Evolutionary conservation across 2,797 vertebrate species (phyloP), one percentile per base, ranked within the genome.

Genomic region (Pelobates cultripes): DNA sequence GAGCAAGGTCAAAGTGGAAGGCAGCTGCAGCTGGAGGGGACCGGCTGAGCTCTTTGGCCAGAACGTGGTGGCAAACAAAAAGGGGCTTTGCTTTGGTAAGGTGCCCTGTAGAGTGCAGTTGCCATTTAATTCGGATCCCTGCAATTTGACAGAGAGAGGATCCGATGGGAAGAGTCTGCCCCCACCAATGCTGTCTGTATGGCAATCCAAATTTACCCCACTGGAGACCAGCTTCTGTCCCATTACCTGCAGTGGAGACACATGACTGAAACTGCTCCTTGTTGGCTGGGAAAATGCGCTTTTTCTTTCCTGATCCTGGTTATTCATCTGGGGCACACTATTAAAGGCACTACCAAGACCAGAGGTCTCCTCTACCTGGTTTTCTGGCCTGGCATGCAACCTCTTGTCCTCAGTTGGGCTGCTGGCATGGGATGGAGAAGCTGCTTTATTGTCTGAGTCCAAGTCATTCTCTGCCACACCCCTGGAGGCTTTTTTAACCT

Each of bases 281-380:
- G 95, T 91, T 0, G 97, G 97, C 88, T 98, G 97, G 75, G 96
- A 97, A 90, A 98, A 98, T 83, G 97, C 96, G 88, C 97, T 98
- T 81, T 98, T 98, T 74, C 97, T 91, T 86, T 97, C 96, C 85
- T 92, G 89, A 0, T 87, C 17, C 6, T 78, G 84, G 0, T 93
- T 93, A 91, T 94, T 90, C 44, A 94, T 87, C 88, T 96, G 95
- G 84, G 92, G 83, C 43, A 98, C 95, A 0, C 94, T 95, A 51
- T 94, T 96, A 89, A 98, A 98, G 5, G 96, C 96, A 81, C 97
- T 97, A 80, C 90, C 86, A 2, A 90, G 75, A 4, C 87, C 86
- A 3, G 89, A 88, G 55, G 87, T 87, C 73, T 89, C 85, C 53
- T 91, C 88, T 72, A 89, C 81, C 14, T 87, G 87, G 7, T 87